These are phyloP conservation scores for Mirounga angustirostris DNA, from an alignment of 2,113 vertebrate species.

Conservation along the genomic window DNA sequence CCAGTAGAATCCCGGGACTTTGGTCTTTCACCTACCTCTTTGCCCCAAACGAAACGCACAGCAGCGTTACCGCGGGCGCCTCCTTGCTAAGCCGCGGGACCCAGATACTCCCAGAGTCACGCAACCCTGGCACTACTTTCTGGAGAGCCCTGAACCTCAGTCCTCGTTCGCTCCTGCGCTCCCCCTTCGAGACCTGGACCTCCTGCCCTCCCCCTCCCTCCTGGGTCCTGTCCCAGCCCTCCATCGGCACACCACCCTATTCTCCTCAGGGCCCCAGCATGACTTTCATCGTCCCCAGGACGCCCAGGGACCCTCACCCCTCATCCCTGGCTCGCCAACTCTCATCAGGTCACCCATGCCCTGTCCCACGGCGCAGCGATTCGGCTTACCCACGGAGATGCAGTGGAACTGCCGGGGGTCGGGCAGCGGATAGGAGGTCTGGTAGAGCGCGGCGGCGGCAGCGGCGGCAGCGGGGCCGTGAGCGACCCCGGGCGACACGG, in stretches of 20 bases:
- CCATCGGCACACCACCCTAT: neutral
- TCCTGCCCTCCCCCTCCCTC: no score
- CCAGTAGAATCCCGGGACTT: neutral
- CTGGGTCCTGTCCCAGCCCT: accelerated
- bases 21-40: neutral
- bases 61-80: neutral
- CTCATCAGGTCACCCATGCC: neutral
- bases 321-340: neutral
- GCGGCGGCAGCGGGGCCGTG: constrained; percentile 92
- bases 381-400: constrained; percentile 96
- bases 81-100: neutral
- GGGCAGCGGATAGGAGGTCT: constrained; percentile 94
- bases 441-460: constrained; percentile 94
- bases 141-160: neutral
- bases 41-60: neutral
- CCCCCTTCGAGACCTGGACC: accelerated
- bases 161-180: accelerated
- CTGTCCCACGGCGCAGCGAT: neutral
- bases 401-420: constrained; percentile 99
- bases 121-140: neutral
- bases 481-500: constrained; percentile 90
- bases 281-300: neutral
- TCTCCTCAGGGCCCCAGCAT: no score
- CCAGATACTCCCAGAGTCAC: neutral
- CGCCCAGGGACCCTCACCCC: neutral